phyloP scores from a whole-genome alignment of 2,797 vertebrate species.

The Thripadectes ignobilis region DNA sequence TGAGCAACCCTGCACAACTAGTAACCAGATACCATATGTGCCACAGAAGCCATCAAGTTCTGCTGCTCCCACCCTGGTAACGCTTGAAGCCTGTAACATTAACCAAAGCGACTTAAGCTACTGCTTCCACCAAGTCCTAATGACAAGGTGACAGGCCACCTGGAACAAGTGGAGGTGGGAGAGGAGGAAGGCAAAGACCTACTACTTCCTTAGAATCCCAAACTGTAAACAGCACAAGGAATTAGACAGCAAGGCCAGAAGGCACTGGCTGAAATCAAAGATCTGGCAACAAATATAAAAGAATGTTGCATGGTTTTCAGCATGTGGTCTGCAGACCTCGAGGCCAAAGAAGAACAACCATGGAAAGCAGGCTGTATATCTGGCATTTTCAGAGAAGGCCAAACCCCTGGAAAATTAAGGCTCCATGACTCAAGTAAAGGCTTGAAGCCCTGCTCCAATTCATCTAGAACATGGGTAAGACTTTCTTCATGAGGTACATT shows the following conservation, averaged over 20 bases:
- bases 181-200: background rate
- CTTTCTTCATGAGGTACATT: background rate
- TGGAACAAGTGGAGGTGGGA: background rate
- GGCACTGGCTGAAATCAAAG: background rate
- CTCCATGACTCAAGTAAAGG: background rate
- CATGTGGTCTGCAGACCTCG: background rate
- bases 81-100: background rate
- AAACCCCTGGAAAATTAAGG: background rate
- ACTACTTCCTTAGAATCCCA: background rate
- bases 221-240: background rate
- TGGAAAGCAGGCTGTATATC: background rate
- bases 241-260: background rate
- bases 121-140: background rate
- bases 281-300: background rate
- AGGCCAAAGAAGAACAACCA: background rate
- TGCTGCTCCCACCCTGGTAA: background rate
- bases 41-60: background rate
- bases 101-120: background rate
- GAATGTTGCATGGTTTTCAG: background rate
- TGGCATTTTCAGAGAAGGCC: background rate
- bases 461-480: background rate
- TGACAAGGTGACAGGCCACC: background rate
- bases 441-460: background rate
- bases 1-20: background rate
- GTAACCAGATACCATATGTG: background rate